phyloP scores from a whole-genome alignment of 2,888 invertebrate genomes.

The Xylocampa areola region DNA sequence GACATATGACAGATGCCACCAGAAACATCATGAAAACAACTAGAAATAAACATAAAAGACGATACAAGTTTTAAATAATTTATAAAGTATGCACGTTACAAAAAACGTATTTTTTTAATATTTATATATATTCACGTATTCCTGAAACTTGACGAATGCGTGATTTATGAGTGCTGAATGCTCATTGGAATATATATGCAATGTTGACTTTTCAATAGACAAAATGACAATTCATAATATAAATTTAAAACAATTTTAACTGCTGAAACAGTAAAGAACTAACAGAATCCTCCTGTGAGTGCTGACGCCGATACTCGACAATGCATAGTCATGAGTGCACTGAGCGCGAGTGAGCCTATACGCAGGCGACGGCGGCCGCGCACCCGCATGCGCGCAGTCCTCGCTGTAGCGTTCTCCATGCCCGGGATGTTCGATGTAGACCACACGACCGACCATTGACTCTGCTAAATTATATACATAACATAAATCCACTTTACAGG shows the following conservation, averaged over 20 bases:
- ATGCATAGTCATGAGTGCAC: constrained; percentile 79
- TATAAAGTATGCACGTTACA: not conserved
- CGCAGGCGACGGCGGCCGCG: constrained; percentile 74
- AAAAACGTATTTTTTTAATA: too few species aligned
- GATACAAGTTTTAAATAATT: constrained; percentile 27
- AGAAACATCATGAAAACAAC: constrained; percentile 77
- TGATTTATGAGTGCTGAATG: too few species aligned
- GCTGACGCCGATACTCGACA: constrained; percentile 75
- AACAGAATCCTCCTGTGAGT: constrained; percentile 78
- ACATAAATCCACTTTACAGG: not conserved
- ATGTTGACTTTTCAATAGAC: too few species aligned
- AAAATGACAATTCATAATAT: not conserved
- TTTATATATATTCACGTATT: too few species aligned
- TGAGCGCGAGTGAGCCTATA: constrained; percentile 74
- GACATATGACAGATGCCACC: constrained; percentile 63
- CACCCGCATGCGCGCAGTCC: constrained; percentile 31
- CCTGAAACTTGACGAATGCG: too few species aligned
- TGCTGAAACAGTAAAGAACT: constrained; percentile 35
- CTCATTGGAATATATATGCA: too few species aligned
- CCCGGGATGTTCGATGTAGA: constrained; percentile 79
- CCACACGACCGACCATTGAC: constrained; percentile 81
- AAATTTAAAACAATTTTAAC: not conserved
- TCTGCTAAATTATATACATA: constrained; percentile 55
- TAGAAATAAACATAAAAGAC: constrained; percentile 70
- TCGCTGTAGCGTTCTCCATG: constrained; percentile 71